Evolutionary conservation across 2,888 invertebrate genomes (phyloP), one percentile per base, ranked within the genome.

Genomic region (Parnassius smintheus): DNA sequence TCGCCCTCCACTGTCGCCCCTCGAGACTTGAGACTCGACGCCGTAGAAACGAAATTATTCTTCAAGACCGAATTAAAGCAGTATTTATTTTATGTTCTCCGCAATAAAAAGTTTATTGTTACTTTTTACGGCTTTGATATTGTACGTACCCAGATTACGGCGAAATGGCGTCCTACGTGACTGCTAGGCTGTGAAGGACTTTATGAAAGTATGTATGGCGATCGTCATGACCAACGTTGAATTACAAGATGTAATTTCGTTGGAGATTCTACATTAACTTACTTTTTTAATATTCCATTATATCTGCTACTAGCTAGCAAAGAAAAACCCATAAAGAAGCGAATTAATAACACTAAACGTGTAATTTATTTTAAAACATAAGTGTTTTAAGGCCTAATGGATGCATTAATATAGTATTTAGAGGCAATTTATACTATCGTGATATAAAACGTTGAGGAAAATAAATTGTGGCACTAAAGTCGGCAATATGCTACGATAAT

Each of bases 81-180:
- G 78, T 82, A 80, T 82, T 81, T 81, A 84, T 83, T 85, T 85
- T 83, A 86, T 83, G 79, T 80, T 74, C 72, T 70, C 75, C 70
- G 74, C 76, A 74, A 76, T 86, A 86, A 86, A 86, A 83, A 78
- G 72, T 81, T 86, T 82, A 88, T 82, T 81, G 86, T 83, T 79
- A 74, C 78, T 84, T 85, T 86, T 86, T 85, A 87, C 78, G 74
- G 76, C 71, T 75, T 70, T 71, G 75, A 82, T 84, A 81, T 85
- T 81, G 78, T 62, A 73, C 74, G 70, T 69, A 70, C 71, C 77
- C 76, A 75, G 80, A 49, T 49, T 49, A 49, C 49, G 49, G 49
- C 13, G 13, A n/a, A 49, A 49, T 64, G 57, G 55, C 56, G 61
- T 65, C 63, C 62, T 58, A 56, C 60, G 51, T 53, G 65, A 59